Base-by-base conservation (phyloP, 2,888 invertebrate species). In the Acleris sparsana region DNA sequence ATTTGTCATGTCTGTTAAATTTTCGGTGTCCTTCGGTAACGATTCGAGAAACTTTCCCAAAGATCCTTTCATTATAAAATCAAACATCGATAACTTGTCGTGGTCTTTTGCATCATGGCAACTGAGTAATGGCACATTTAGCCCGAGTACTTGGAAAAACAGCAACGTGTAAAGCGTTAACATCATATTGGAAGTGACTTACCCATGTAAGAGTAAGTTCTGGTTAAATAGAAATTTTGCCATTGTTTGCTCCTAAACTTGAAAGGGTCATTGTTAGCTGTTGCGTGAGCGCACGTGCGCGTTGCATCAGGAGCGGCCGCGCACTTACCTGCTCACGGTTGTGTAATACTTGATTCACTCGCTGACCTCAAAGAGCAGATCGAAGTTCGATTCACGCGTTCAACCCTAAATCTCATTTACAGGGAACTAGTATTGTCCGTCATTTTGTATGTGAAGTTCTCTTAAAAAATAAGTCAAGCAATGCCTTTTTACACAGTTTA, bases 241-340 rank as follows among this genome's bases (percentile, higher is more conserved):
- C 13, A 61, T 65, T 65, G 60, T 65, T 65, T 44, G 17, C 60
- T 64, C 53, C 53, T 22, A 58, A 20, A 11, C 18, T 46, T 13
- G 25, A 39, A 39, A 52, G 44, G 49, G 22, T n/a, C 18, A 48
- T 64, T 53, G 53, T 59, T 48, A 3, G 48, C 25, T 13, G 49
- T 60, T 65, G 52, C 20, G 13, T 16, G 60, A 60, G 53, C 9
- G 20, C 64, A 64, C 52, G 60, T 39, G 39, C 39, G 39, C 13
- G 39, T 39, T 39, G 39, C 39, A 39, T 39, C 39, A 13, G 39
- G 39, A 13, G 39, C 39, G 25, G 1, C 3, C 33, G 13, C 39
- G 39, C 39, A 13, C 39, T 39, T 13, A 13, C 39, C 11, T 4
- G 39, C 5, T 0, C 39, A 6, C 3, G 39, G 39, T 39, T 39